Conservation (phyloP, 2,888 invertebrate species). For the Euzophera pinguis region DNA sequence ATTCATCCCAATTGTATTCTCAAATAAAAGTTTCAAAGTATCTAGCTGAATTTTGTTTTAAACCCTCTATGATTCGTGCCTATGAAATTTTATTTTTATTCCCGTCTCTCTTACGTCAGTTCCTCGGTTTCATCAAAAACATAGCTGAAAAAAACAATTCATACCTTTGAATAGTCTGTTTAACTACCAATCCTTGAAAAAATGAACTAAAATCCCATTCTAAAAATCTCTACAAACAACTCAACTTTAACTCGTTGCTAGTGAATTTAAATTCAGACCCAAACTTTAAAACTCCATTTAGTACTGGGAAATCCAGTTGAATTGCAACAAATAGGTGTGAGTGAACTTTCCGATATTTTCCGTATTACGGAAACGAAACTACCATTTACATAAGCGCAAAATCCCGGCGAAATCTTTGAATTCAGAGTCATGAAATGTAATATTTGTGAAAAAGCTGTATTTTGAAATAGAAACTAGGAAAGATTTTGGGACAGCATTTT, state of each 20-base stretch:
- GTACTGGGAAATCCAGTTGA: slow-evolving; percentile 34
- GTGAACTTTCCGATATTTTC: slow-evolving; percentile 39
- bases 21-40: too few species aligned
- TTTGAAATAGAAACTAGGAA: neutral
- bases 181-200: neutral
- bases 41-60: too few species aligned
- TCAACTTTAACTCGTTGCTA: slow-evolving; percentile 4
- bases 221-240: slow-evolving; percentile 1
- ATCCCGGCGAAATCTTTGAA: slow-evolving; percentile 35
- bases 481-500: neutral
- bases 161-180: too few species aligned
- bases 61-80: too few species aligned
- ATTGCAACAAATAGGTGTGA: slow-evolving; percentile 33
- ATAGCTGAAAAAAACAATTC: too few species aligned
- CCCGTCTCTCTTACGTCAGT: too few species aligned
- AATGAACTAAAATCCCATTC: neutral
- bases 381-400: slow-evolving; percentile 40
- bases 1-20: too few species aligned
- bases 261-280: slow-evolving; percentile 6
- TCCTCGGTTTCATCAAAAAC: too few species aligned
- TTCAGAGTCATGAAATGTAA: slow-evolving; percentile 12
- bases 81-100: too few species aligned
- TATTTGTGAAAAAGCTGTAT: neutral
- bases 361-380: slow-evolving; percentile 33
- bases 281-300: slow-evolving; percentile 33